Percentiles rank a stretch among this genome's conserved stretches.
Conservation (phyloP, 2,888 invertebrate species). For the Anaspis maculata region DNA sequence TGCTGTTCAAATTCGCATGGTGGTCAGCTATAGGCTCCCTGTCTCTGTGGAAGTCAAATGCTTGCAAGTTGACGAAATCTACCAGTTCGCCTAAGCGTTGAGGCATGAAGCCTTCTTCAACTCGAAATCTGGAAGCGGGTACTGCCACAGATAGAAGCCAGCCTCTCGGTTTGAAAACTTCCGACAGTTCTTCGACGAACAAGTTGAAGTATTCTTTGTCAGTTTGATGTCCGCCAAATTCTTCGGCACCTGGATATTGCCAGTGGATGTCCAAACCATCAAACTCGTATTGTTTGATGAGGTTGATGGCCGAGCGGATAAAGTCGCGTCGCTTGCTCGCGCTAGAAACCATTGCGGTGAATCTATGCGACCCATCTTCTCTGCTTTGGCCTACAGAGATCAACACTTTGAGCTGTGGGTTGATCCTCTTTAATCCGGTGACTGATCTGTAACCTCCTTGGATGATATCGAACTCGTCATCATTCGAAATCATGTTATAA, state of each 20-base stretch:
- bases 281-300: slow-evolving; percentile 60
- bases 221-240: slow-evolving; percentile 39
- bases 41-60: slow-evolving; percentile 53
- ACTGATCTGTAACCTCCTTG: slow-evolving; percentile 71
- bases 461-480: slow-evolving; percentile 62
- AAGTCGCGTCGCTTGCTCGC: slow-evolving; percentile 49
- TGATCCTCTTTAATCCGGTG: slow-evolving; percentile 56
- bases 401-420: slow-evolving; percentile 60
- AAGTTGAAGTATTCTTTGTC: slow-evolving; percentile 41
- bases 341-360: slow-evolving; percentile 54
- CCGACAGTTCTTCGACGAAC: slow-evolving; percentile 52
- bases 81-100: slow-evolving; percentile 50
- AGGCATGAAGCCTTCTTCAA: slow-evolving; percentile 60
- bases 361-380: slow-evolving; percentile 53
- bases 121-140: slow-evolving; percentile 52
- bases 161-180: slow-evolving; percentile 48
- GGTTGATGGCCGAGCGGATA: slow-evolving; percentile 54
- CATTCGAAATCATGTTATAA: slow-evolving; percentile 53
- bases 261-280: slow-evolving; percentile 79
- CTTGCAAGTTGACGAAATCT: slow-evolving; percentile 61
- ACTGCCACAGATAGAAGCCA: slow-evolving; percentile 51
- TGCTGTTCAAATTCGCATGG: slow-evolving; percentile 45
- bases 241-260: slow-evolving; percentile 58
- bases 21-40: slow-evolving; percentile 42
- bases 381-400: slow-evolving; percentile 65